Conservation (phyloP, 2,797 vertebrate genomes). For the Sphaeramia orbicularis region DNA sequence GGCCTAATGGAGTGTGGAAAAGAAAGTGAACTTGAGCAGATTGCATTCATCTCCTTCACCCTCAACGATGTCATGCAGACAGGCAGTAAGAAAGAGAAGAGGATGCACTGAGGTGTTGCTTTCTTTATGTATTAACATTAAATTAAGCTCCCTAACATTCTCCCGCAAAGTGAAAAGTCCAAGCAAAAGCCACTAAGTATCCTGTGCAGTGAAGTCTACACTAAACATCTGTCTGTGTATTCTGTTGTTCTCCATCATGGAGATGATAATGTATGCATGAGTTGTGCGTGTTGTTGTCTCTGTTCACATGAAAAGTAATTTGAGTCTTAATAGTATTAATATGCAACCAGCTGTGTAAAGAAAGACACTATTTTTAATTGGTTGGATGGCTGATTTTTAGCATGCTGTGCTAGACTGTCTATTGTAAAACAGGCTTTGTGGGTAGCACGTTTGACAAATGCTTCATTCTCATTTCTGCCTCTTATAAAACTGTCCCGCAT, state of each 20-base stretch:
- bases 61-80: conserved; percentile 81
- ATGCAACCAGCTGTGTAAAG: conserved; percentile 57
- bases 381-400: conserved; percentile 43
- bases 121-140: conserved; percentile 38
- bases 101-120: conserved; percentile 51
- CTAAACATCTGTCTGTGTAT: conserved; percentile 70
- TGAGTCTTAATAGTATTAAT: conserved; percentile 55
- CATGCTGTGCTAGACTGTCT: conserved; percentile 61
- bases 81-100: conserved; percentile 70
- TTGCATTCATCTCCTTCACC: conserved; percentile 83
- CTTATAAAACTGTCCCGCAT: conserved; percentile 33
- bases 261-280: conserved; percentile 75
- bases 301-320: conserved; percentile 59
- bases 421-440: conserved; percentile 56
- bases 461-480: conserved; percentile 52
- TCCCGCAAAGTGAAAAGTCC: conserved; percentile 40
- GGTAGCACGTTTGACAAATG: conserved; percentile 66
- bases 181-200: conserved; percentile 54
- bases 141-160: conserved; percentile 32
- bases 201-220: conserved; percentile 53
- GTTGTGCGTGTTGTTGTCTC: conserved; percentile 68
- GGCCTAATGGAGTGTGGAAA: conserved; percentile 92
- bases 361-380: conserved; percentile 48
- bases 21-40: conserved; percentile 85
- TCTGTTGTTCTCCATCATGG: conserved; percentile 62